Conservation (phyloP, 2,797 vertebrate genomes). For the Danio jaintianensis region DNA sequence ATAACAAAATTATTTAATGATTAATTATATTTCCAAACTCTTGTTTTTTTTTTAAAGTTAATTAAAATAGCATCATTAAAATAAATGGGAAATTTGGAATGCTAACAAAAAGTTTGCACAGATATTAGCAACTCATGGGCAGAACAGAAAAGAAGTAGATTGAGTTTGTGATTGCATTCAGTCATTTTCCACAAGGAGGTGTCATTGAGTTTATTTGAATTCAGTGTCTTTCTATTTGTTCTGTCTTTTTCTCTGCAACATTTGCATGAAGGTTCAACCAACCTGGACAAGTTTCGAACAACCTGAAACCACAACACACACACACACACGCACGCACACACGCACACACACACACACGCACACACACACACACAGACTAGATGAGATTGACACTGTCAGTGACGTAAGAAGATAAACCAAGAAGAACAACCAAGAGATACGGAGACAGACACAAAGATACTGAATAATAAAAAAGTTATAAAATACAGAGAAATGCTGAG, state of each 20-base stretch:
- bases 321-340: no score
- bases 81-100: not conserved
- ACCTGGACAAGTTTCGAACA: not conserved
- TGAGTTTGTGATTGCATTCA: not conserved
- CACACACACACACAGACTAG: not conserved
- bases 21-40: no score
- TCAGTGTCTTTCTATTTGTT: not conserved
- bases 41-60: no score
- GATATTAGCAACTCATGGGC: not conserved
- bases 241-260: not conserved
- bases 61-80: not conserved
- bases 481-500: not conserved
- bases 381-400: not conserved
- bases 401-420: not conserved
- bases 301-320: no score
- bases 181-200: slow-evolving; percentile 13
- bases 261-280: slow-evolving; percentile 15
- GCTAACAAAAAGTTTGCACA: not conserved
- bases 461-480: no score
- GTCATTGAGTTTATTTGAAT: not conserved
- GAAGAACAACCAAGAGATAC: not conserved
- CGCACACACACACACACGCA: no score
- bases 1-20: no score
- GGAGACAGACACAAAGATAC: not conserved
- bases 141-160: not conserved